Base-by-base conservation (phyloP, 2,113 vertebrate genomes). In the Nycticorax nycticorax region DNA sequence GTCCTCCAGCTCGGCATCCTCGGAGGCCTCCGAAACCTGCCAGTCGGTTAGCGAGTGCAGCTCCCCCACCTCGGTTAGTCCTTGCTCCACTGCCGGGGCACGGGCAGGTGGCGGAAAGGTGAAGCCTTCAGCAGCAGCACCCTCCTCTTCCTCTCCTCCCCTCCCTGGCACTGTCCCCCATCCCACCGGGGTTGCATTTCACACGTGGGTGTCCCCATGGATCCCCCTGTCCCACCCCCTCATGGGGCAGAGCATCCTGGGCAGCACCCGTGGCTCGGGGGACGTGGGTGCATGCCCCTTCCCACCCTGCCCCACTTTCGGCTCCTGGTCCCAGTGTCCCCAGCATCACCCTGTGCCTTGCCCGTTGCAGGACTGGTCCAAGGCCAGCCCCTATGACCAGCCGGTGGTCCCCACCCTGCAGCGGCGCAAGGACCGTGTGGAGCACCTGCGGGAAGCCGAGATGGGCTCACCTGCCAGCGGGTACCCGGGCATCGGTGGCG, bases 1-100 rank as follows among this genome's bases (percentile, higher is more conserved):
- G 97, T 99, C 99, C 94, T 99, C 99, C 94, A 99, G 99, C 97
- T 99, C 99, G 1, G 99, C 99, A 2, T 99, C 99, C 96, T 99
- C 99, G 1, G 99, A 99, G 98, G 99, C 99, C 87, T 99, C 99
- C 8, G 99, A 99, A 96, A 99, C 99, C 92, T 99, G 99, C 98
- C 99, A 99, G 98, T 99, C 99, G 8, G 98, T 99, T 96, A 99
- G 99, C 97, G 99, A 99, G 97, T 99, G 99, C 98, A 99, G 98
- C 98, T 99, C 99, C 94, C 99, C 99, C 59, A 99, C 99, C 91
- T 98, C 99, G 98, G 99, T 99, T 96, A 99, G 99, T 99, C 92
- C 89, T 88, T 83, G 89, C 91, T 75, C 82, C 9, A 5, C 75
- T 12, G 21, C 43, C 1, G 50, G 74, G 43, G 96, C 91, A 5